Conservation (phyloP, 2,888 invertebrate genomes). For the Sinotaia quadrata region DNA sequence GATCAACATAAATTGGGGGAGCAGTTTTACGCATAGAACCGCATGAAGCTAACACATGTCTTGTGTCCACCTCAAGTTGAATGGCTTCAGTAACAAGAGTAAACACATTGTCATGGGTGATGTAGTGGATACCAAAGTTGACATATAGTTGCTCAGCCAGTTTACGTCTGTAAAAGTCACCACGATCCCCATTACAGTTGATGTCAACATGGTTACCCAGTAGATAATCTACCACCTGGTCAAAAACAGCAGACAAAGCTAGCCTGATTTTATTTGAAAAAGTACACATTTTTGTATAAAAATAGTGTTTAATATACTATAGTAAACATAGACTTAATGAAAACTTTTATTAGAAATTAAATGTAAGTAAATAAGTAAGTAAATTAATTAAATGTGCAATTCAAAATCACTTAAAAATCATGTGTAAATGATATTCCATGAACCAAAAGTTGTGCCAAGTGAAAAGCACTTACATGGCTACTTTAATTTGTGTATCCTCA, state of each 20-base stretch:
- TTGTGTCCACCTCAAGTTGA: conserved; percentile 50
- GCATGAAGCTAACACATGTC: conserved; percentile 42
- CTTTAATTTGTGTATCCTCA: no score
- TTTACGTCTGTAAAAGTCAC: conserved; percentile 64
- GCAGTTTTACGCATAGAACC: conserved; percentile 43
- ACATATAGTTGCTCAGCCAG: conserved; percentile 62
- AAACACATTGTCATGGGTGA: conserved; percentile 57
- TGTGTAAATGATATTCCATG: no score
- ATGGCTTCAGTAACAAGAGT: conserved; percentile 54
- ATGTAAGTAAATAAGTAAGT: no score
- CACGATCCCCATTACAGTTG: conserved; percentile 57
- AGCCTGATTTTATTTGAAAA: no score
- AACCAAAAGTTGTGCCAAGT: no score
- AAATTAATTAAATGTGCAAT: no score
- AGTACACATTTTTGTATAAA: no score
- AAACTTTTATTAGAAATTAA: no score
- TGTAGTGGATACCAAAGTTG: conserved; percentile 54
- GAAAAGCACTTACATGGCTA: no score
- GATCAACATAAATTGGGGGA: conserved; percentile 53
- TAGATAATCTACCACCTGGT: conserved; percentile 24
- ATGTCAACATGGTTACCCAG: conserved; percentile 59
- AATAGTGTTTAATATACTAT: no score
- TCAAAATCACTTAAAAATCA: no score
- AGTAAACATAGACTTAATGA: no score
- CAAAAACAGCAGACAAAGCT: not conserved